These are phyloP conservation scores for Acanthurus lineatus DNA, from an alignment of 2,797 vertebrate species.

Conservation along the genomic window DNA sequence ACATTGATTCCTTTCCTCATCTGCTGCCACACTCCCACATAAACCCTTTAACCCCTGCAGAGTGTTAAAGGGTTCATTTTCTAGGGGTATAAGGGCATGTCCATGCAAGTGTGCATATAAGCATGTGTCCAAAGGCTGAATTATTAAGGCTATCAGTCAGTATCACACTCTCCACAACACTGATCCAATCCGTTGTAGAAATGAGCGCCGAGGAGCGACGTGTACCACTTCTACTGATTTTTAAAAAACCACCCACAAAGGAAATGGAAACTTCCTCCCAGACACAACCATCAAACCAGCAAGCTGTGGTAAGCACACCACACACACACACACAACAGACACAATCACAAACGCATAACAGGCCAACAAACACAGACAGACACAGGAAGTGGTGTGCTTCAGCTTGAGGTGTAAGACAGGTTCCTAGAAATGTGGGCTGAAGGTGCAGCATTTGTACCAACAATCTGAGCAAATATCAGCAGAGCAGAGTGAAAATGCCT, in stretches of 20 bases:
- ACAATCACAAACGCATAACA: too few species aligned
- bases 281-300: conserved; percentile 31
- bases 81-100: not conserved
- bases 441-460: not conserved
- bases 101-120: not conserved
- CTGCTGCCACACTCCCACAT: conserved; percentile 17
- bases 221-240: conserved; percentile 25
- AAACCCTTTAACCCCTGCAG: conserved; percentile 19
- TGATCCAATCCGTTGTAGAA: conserved; percentile 8
- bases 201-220: not conserved
- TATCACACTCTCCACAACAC: not conserved
- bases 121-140: conserved; percentile 26
- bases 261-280: conserved; percentile 46
- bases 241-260: conserved; percentile 16
- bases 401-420: conserved; percentile 1
- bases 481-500: not conserved
- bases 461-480: not conserved
- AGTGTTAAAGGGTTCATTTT: conserved; percentile 7
- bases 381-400: conserved; percentile 29
- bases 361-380: not conserved
- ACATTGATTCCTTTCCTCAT: conserved; percentile 30
- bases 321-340: not conserved
- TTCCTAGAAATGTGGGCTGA: not conserved
- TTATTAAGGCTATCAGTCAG: conserved; percentile 23
- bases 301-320: conserved; percentile 11